Evolutionary conservation across 2,888 invertebrate species (phyloP).

Genomic region (Pediacus dermestoides): DNA sequence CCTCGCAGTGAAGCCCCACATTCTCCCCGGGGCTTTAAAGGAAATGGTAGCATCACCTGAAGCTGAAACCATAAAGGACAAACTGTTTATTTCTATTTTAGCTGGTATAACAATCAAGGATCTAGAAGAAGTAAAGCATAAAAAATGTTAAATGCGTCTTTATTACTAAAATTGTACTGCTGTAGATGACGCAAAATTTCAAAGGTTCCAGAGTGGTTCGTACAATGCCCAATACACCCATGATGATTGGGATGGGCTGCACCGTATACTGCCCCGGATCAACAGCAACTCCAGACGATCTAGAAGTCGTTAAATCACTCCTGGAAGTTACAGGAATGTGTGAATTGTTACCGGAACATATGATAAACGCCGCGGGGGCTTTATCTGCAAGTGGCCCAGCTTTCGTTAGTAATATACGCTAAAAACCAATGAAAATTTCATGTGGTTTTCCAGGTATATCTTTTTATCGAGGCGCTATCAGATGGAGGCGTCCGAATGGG

Average conservation of each 20-base stretch:
- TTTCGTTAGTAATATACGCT: conserved; percentile 63
- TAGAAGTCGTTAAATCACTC: conserved; percentile 57
- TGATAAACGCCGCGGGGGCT: conserved; percentile 75
- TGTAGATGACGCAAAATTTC: conserved; percentile 34
- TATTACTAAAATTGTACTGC: conserved; percentile 7
- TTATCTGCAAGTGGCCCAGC: conserved; percentile 88
- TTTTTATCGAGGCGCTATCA: conserved; percentile 85
- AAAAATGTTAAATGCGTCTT: no score
- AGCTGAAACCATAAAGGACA: conserved; percentile 44
- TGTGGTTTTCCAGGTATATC: conserved; percentile 67
- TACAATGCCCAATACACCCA: conserved; percentile 87
- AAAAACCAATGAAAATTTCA: neutral
- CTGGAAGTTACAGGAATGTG: conserved; percentile 62
- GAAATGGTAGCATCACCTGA: conserved; percentile 41
- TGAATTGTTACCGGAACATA: conserved; percentile 71
- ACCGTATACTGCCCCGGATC: conserved; percentile 60
- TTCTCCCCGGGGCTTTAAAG: conserved; percentile 58
- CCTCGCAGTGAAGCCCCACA: conserved; percentile 83
- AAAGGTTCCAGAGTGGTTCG: conserved; percentile 58
- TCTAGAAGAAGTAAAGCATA: conserved; percentile 57
- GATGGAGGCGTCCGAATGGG: conserved; percentile 93
- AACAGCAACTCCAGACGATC: conserved; percentile 55
- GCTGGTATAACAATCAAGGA: conserved; percentile 68
- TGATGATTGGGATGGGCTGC: conserved; percentile 69
- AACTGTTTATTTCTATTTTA: conserved; percentile 77